phyloP scores from a whole-genome alignment of 2,113 vertebrate species.

The Accipiter cooperii region DNA sequence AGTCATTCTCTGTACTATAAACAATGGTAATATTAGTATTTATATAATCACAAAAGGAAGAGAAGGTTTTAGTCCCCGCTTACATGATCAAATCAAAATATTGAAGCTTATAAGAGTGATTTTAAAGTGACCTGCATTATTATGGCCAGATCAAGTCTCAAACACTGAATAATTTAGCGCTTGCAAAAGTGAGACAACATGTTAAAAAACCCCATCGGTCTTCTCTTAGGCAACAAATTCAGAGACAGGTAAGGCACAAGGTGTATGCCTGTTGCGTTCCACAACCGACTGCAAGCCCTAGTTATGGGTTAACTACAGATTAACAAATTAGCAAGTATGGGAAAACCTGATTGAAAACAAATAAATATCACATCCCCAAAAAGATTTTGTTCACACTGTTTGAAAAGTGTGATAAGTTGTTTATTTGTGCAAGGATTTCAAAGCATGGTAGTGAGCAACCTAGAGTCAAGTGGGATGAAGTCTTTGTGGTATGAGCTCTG shows the following conservation, averaged over 20 bases:
- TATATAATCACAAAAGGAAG: not conserved
- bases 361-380: not conserved
- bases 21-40: not conserved
- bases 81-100: not conserved
- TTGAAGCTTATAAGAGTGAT: not conserved
- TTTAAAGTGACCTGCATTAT: not conserved
- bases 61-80: not conserved
- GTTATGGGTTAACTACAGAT: not conserved
- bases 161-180: not conserved
- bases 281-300: not conserved
- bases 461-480: not conserved
- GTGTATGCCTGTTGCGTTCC: not conserved
- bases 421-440: not conserved
- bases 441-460: not conserved
- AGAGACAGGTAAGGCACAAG: not conserved
- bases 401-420: not conserved
- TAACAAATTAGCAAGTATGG: not conserved
- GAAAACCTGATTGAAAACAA: not conserved
- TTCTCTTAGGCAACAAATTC: not conserved
- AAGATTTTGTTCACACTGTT: not conserved
- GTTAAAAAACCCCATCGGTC: not conserved
- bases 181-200: not conserved
- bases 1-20: not conserved
- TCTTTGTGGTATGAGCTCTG: not conserved
- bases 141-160: not conserved